A percentile compares a stretch with the other conserved stretches of the same genome.
These are phyloP conservation scores for Strigops habroptila DNA, from an alignment of 2,113 vertebrate species.

Conservation along the genomic window DNA sequence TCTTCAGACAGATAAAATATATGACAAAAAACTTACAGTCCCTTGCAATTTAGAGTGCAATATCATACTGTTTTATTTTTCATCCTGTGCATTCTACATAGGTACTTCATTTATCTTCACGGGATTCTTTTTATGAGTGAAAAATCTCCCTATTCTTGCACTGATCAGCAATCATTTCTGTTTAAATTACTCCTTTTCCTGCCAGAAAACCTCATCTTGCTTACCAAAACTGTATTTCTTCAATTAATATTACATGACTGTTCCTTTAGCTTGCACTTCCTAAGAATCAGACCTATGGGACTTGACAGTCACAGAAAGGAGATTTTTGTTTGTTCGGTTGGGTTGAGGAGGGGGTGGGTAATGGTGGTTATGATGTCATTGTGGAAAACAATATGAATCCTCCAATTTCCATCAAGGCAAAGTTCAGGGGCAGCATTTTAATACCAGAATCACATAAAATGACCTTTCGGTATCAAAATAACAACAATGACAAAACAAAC, in stretches of 20 bases:
- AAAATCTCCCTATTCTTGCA: neutral
- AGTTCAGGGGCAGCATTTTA: neutral
- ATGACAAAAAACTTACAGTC: neutral
- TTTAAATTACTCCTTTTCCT: neutral
- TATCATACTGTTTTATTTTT: neutral
- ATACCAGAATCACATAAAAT: neutral
- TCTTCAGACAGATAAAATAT: neutral
- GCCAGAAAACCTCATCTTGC: neutral
- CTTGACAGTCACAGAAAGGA: neutral
- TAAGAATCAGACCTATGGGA: neutral
- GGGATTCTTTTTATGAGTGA: neutral
- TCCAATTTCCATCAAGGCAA: neutral
- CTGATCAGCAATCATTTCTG: neutral
- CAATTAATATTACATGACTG: neutral
- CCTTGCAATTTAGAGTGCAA: neutral
- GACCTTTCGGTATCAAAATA: neutral
- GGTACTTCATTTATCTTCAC: neutral
- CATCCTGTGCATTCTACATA: neutral
- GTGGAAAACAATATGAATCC: neutral
- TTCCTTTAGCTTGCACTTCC: neutral
- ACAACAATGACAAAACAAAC: neutral
- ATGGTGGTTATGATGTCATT: neutral
- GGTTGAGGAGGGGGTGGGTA: accelerated
- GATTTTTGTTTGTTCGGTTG: neutral
- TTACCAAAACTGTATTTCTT: neutral